Evolutionary conservation across 1,140 invertebrate genomes (phyloP), one percentile per base, ranked within the genome.

Genomic region (Halesus radiatus): DNA sequence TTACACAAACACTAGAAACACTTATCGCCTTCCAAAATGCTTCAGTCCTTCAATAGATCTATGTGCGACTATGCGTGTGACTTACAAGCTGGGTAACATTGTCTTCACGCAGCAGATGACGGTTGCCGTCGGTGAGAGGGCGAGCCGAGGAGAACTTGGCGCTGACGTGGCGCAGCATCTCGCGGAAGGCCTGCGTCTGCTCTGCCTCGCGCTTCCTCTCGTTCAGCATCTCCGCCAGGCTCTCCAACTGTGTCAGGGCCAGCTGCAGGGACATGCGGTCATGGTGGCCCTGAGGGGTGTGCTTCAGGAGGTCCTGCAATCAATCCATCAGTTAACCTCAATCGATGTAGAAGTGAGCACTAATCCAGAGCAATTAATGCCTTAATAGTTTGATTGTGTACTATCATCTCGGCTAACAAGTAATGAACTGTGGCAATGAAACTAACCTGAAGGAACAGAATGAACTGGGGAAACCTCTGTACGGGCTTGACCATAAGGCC

Each of bases 401-500:
- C 26, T 29, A 29, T 5, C 26, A 29, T 29, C 26, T 29, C 26
- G 5, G 5, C 2, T 29, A 29, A 3, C 2, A 29, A 29, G 26
- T 29, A 29, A 29, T 2, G 26, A 29, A 29, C 2, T 3, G 2
- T 29, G 26, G 2, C 26, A 29, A n/a, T 5, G 26, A 29, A 29
- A 29, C 26, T 29, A 29, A 29, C 26, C 26, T 98, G 88, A 83
- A 99, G 90, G 85, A 98, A 95, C 85, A 99, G 92, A 84, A 99
- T 99, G 85, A 99, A 99, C 88, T 99, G 98, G 60, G 98, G 98
- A 91, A 99, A 99, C 88, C 98, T 92, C 88, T 99, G 98, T 64
- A 99, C 97, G 3, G 98, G 97, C 88, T 98, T 98, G 54, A 99
- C 97, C 97, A 99, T 98, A 73, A 99, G 90, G 29, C 96, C 98